Evolutionary conservation across 2,113 vertebrate species (phyloP).

Genomic region (Misgurnus mizolepis): DNA sequence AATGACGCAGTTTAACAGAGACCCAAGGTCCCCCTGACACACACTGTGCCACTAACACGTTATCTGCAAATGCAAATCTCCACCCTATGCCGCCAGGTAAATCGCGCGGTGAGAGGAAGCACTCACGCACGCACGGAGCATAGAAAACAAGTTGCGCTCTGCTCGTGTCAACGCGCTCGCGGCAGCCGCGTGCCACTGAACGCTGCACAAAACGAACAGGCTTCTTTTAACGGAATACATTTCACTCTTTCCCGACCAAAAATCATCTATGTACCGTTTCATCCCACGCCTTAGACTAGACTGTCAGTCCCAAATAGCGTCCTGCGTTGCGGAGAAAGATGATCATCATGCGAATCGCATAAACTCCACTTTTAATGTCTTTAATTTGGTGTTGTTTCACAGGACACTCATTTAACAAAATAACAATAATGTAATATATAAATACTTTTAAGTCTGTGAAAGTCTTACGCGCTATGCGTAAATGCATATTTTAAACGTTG

Average conservation of each 20-base stretch:
- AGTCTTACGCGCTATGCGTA: neutral
- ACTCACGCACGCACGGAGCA: neutral
- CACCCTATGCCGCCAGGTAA: slow-evolving; percentile 12
- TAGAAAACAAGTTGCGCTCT: slow-evolving; percentile 5
- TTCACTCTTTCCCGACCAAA: neutral
- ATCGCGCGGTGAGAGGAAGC: slow-evolving; percentile 13
- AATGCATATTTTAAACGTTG: too few species aligned
- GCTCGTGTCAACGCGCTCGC: neutral
- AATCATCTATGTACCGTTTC: neutral
- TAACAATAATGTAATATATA: neutral
- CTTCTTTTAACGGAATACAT: neutral
- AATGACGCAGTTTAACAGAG: neutral
- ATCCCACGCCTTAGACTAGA: neutral
- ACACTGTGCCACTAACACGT: neutral
- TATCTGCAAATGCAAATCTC: neutral
- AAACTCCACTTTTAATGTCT: slow-evolving; percentile 1
- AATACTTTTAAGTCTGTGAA: neutral
- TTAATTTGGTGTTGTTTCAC: neutral
- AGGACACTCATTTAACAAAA: neutral
- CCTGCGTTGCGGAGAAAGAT: neutral
- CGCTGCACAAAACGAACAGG: neutral
- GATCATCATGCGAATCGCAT: neutral
- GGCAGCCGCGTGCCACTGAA: neutral
- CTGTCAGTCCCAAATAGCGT: neutral
- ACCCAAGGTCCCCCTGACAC: neutral